Conservation (phyloP, 2,888 invertebrate genomes). For the Trichogramma dendrolimi region DNA sequence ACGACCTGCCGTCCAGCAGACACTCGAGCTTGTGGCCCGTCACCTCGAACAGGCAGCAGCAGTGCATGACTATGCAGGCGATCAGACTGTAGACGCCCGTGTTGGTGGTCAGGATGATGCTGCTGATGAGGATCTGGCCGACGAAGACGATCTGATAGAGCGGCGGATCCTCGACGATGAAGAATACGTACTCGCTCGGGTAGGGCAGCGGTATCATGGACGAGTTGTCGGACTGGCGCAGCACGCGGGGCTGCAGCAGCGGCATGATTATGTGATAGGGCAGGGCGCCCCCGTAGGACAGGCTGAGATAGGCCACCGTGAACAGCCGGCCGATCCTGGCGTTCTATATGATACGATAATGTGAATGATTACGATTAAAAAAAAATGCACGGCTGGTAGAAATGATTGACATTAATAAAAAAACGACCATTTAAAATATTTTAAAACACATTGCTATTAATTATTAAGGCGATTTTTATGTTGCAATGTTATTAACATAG, state of each 20-base stretch:
- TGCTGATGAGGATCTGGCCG: slow-evolving; percentile 38
- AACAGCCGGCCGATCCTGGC: slow-evolving; percentile 42
- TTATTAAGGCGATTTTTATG: too few species aligned
- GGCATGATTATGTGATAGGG: slow-evolving; percentile 46
- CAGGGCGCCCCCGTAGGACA: slow-evolving; percentile 44
- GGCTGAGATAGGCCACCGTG: slow-evolving; percentile 40
- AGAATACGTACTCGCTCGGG: slow-evolving; percentile 40
- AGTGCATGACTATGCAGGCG: slow-evolving; percentile 39
- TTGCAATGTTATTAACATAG: too few species aligned
- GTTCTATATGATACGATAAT: slow-evolving; percentile 27
- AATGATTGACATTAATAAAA: too few species aligned
- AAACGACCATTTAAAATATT: too few species aligned
- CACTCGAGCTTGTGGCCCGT: slow-evolving; percentile 31
- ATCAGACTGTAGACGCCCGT: slow-evolving; percentile 41
- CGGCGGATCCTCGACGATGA: slow-evolving; percentile 35
- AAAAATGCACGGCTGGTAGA: too few species aligned
- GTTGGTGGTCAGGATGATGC: slow-evolving; percentile 38
- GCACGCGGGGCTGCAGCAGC: slow-evolving; percentile 35
- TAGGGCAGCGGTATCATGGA: slow-evolving; percentile 40
- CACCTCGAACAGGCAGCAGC: slow-evolving; percentile 38
- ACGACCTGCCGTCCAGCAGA: not conserved
- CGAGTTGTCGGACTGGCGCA: slow-evolving; percentile 34
- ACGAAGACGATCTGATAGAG: slow-evolving; percentile 38
- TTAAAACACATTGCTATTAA: too few species aligned
- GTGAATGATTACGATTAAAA: too few species aligned